These are phyloP conservation scores for Lophotriccus pileatus DNA, from an alignment of 2,797 vertebrate species.

Conservation along the genomic window DNA sequence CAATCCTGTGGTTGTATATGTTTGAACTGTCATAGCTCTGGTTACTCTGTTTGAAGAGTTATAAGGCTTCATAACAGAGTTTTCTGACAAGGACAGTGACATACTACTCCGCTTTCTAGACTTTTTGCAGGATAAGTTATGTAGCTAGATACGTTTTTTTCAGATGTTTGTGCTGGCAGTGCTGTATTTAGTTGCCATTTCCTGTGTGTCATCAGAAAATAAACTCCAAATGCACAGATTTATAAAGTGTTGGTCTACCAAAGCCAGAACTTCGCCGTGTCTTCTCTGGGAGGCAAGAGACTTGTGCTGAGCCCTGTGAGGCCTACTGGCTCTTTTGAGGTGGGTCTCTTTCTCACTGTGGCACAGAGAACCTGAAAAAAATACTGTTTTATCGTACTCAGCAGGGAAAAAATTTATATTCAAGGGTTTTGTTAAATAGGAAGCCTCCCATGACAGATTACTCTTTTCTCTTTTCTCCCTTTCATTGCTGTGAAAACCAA, in stretches of 20 bases:
- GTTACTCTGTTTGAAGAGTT: background rate
- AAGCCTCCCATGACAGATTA: background rate
- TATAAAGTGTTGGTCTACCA: background rate
- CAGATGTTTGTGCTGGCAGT: background rate
- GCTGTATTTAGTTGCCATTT: background rate
- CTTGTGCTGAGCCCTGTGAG: fast-evolving
- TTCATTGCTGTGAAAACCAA: background rate
- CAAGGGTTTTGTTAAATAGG: background rate
- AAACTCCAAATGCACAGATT: background rate
- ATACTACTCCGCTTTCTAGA: background rate
- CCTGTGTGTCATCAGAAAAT: background rate
- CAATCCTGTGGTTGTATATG: fast-evolving
- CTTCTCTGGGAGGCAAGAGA: background rate
- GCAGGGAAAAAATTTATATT: background rate
- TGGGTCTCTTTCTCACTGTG: background rate
- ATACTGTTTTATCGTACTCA: background rate
- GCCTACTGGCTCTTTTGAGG: background rate
- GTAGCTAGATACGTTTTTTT: background rate
- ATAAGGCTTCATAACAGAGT: background rate
- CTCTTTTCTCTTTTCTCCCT: background rate
- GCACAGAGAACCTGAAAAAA: background rate
- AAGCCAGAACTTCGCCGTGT: background rate
- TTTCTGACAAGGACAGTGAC: background rate
- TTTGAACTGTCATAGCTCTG: background rate
- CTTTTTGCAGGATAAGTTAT: background rate